Evolutionary conservation across 2,797 vertebrate genomes (phyloP).

Genomic region (Miichthys miiuy): DNA sequence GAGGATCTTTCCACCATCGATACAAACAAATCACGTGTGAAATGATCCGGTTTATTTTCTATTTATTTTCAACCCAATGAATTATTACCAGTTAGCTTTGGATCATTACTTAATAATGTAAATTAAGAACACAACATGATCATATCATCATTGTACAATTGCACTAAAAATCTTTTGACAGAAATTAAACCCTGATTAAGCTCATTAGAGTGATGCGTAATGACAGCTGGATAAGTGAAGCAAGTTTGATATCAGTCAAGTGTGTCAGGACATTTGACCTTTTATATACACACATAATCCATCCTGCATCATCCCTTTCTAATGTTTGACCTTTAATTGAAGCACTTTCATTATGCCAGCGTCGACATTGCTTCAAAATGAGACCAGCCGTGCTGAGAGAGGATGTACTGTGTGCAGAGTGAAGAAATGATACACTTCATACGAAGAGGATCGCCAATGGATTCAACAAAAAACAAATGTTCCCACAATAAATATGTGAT

Average conservation of each 20-base stretch:
- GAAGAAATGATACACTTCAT: conserved; percentile 4
- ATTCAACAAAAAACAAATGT: conserved; percentile 22
- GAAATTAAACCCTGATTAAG: background rate
- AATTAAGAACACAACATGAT: background rate
- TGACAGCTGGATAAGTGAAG: background rate
- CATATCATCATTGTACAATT: background rate
- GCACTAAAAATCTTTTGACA: background rate
- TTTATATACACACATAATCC: background rate
- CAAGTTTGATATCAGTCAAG: background rate
- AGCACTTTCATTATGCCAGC: background rate
- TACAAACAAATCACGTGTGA: background rate
- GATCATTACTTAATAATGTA: background rate
- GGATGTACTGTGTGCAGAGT: background rate
- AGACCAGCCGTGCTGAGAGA: background rate
- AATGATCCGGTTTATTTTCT: background rate
- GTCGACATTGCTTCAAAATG: too few species aligned
- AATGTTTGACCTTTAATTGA: background rate
- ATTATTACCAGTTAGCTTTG: background rate
- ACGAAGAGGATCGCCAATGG: background rate
- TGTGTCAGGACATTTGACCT: background rate
- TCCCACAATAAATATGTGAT: conserved; percentile 49
- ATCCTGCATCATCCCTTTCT: background rate
- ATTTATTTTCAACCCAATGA: background rate
- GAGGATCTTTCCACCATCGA: background rate
- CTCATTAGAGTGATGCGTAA: background rate